Percentiles rank a stretch among this genome's conserved stretches.
Conservation (phyloP, 2,113 vertebrate genomes). For the Nesogale talazaci region DNA sequence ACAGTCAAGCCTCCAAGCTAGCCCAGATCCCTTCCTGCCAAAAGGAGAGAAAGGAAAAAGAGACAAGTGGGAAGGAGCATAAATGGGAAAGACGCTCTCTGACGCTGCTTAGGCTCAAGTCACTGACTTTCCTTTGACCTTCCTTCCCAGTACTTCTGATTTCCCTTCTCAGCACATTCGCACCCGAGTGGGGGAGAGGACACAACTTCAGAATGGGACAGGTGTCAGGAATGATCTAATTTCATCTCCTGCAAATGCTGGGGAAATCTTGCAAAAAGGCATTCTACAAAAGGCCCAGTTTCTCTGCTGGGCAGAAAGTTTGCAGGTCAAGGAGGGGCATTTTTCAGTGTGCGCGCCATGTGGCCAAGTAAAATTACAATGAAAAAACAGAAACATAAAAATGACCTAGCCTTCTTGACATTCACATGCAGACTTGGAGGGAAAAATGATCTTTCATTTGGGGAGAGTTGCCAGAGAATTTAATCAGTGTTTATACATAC, state of each 20-base stretch:
- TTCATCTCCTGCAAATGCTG: conserved; percentile 16
- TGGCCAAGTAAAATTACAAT: conserved; percentile 76
- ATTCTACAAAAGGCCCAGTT: conserved; percentile 32
- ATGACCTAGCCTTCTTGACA: conserved; percentile 79
- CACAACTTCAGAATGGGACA: background rate
- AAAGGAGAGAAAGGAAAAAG: background rate
- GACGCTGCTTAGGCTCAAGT: background rate
- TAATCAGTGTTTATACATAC: conserved; percentile 76
- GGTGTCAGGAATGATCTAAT: conserved; percentile 50
- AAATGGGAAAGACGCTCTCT: background rate
- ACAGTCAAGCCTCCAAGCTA: conserved; percentile 53
- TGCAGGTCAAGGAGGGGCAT: conserved; percentile 68
- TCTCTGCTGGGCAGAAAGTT: conserved; percentile 71
- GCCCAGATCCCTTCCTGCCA: conserved; percentile 58
- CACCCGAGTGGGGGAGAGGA: background rate
- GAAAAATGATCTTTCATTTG: conserved; percentile 77
- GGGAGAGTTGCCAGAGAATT: conserved; percentile 59
- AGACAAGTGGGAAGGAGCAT: background rate
- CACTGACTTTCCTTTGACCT: conserved; percentile 73
- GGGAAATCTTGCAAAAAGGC: conserved; percentile 62
- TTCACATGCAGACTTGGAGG: conserved; percentile 67
- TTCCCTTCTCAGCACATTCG: background rate
- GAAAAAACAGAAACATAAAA: conserved; percentile 73
- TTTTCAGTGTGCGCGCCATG: conserved; percentile 74
- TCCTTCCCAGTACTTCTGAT: conserved; percentile 32